A percentile compares a stretch with the other conserved stretches of the same genome.
These are phyloP conservation scores for Parnassius orleans DNA, from an alignment of 2,888 invertebrate species.

Conservation along the genomic window DNA sequence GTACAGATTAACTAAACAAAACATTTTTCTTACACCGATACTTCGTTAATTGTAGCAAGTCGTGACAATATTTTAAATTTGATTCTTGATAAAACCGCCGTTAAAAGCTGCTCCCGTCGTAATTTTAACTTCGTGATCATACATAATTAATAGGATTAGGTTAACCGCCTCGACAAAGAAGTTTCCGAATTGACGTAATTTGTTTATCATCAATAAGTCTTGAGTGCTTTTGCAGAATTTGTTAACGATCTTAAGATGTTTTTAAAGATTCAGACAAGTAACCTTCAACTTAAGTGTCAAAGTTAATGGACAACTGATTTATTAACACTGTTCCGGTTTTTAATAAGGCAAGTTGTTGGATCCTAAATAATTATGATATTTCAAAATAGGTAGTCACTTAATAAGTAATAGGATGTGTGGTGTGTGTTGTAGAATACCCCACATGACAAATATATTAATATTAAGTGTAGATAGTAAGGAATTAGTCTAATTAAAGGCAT, in stretches of 20 bases:
- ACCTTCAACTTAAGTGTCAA: conserved; percentile 16
- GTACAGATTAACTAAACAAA: background rate
- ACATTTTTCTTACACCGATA: conserved; percentile 1
- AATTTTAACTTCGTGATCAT: conserved; percentile 27
- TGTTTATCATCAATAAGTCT: conserved; percentile 25
- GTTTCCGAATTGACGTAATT: conserved; percentile 21
- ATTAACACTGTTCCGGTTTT: too few species aligned
- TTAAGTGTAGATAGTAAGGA: too few species aligned
- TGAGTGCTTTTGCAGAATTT: conserved; percentile 11
- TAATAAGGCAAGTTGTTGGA: too few species aligned
- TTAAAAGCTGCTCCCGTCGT: conserved; percentile 11
- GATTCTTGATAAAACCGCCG: conserved; percentile 1
- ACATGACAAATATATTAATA: too few species aligned
- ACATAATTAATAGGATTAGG: conserved; percentile 26
- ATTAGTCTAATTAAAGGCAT: too few species aligned
- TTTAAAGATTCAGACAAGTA: conserved; percentile 17
- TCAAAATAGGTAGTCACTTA: too few species aligned
- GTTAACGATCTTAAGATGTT: conserved; percentile 17
- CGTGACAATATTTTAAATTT: conserved; percentile 17
- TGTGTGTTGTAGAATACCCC: too few species aligned
- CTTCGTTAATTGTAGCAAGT: conserved; percentile 4
- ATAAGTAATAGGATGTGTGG: too few species aligned
- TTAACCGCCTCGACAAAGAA: conserved; percentile 20
- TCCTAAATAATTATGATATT: too few species aligned
- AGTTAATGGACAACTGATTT: background rate